These are phyloP conservation scores for Aramus guarauna DNA, from an alignment of 2,113 vertebrate species.

Conservation along the genomic window DNA sequence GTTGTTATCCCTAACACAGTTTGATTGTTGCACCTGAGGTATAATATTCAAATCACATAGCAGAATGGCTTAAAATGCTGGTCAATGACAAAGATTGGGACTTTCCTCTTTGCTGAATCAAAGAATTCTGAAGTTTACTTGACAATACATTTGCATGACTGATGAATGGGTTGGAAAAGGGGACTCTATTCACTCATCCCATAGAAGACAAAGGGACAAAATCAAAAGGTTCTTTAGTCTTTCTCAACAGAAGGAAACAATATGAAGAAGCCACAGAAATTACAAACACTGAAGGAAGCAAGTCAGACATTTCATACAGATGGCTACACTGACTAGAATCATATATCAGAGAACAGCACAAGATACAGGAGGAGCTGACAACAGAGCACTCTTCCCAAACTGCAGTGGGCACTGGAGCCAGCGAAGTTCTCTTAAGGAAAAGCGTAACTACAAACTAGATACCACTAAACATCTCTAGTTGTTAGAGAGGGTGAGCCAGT, in stretches of 20 bases:
- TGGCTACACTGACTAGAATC: neutral
- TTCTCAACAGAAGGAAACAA: neutral
- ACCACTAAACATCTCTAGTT: neutral
- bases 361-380: neutral
- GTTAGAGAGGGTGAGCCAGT: neutral
- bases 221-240: neutral
- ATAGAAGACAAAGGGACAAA: neutral
- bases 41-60: neutral
- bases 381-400: neutral
- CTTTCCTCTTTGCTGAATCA: neutral
- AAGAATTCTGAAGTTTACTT: neutral
- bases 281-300: neutral
- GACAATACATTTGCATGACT: neutral
- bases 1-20: neutral
- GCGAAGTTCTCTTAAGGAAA: neutral
- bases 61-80: neutral
- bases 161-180: neutral
- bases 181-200: neutral
- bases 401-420: accelerated
- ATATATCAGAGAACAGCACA: neutral
- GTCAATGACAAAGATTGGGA: neutral
- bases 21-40: neutral
- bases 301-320: neutral
- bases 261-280: neutral
- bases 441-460: neutral